phyloP scores from a whole-genome alignment of 2,888 invertebrate species.

The Lamellibrachia columna region DNA sequence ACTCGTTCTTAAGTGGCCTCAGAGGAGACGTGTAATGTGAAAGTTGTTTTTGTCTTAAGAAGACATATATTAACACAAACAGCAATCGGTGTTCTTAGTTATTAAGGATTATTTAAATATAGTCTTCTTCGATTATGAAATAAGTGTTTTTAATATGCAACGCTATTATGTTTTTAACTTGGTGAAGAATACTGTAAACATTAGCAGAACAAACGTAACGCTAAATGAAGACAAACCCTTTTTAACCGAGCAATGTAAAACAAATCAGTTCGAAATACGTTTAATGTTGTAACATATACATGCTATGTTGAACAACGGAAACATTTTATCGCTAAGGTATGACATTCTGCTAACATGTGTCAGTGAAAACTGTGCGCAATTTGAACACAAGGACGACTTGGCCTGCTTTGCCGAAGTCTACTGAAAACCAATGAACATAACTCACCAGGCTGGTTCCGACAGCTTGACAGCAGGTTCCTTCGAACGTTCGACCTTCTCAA shows the following conservation, averaged over 20 bases:
- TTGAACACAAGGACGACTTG: not conserved
- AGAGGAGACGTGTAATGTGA: no score
- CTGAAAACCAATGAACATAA: not conserved
- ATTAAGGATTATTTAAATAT: no score
- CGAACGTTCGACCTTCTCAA: not conserved
- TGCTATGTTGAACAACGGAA: not conserved
- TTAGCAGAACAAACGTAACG: not conserved
- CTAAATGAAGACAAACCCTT: not conserved
- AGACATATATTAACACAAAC: no score
- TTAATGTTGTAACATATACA: not conserved
- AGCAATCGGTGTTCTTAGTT: no score
- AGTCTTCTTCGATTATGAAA: no score
- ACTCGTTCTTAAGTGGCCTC: no score
- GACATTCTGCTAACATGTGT: not conserved
- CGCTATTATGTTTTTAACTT: no score
- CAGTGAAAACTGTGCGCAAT: not conserved
- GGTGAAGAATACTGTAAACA: no score
- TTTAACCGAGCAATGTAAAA: not conserved
- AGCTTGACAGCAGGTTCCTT: not conserved
- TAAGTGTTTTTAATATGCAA: no score
- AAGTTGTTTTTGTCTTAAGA: no score
- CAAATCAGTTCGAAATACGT: not conserved
- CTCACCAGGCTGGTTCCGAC: not conserved
- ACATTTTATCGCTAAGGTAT: not conserved
- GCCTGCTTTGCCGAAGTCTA: not conserved